phyloP scores from a whole-genome alignment of 2,888 invertebrate genomes.

The Nemurella pictetii region DNA sequence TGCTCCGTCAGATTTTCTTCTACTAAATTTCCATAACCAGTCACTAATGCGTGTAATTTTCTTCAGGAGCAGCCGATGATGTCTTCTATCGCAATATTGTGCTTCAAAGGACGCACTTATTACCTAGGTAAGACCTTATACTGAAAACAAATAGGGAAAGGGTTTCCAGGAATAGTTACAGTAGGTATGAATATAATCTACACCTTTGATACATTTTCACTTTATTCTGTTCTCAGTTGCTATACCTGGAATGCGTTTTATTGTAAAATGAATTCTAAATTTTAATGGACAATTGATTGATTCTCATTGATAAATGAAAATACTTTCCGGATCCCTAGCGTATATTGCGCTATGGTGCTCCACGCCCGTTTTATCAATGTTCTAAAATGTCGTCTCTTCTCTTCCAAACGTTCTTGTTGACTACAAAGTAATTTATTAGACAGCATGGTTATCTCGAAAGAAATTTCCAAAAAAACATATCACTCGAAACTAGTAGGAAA shows the following conservation, averaged over 20 bases:
- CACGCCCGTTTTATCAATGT: not conserved
- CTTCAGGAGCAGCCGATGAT: not conserved
- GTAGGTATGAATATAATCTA: too few species aligned
- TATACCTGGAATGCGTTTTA: too few species aligned
- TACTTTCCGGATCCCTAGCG: not conserved
- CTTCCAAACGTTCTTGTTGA: not conserved
- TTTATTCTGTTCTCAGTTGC: too few species aligned
- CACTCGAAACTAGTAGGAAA: not conserved
- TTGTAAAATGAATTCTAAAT: not conserved
- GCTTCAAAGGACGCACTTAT: too few species aligned
- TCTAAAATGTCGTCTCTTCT: too few species aligned
- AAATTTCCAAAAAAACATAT: not conserved
- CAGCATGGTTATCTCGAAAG: not conserved
- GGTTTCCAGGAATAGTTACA: too few species aligned
- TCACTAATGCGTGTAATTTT: not conserved
- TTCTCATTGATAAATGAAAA: not conserved
- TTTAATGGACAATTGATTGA: not conserved
- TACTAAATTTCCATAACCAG: not conserved
- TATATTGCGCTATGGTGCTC: not conserved
- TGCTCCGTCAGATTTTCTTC: not conserved
- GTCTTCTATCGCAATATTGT: too few species aligned
- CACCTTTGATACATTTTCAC: too few species aligned
- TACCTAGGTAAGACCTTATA: too few species aligned
- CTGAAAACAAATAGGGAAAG: too few species aligned
- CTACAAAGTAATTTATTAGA: not conserved